Evolutionary conservation across 2,888 invertebrate species (phyloP).

Genomic region (Drosophila neotestacea): DNA sequence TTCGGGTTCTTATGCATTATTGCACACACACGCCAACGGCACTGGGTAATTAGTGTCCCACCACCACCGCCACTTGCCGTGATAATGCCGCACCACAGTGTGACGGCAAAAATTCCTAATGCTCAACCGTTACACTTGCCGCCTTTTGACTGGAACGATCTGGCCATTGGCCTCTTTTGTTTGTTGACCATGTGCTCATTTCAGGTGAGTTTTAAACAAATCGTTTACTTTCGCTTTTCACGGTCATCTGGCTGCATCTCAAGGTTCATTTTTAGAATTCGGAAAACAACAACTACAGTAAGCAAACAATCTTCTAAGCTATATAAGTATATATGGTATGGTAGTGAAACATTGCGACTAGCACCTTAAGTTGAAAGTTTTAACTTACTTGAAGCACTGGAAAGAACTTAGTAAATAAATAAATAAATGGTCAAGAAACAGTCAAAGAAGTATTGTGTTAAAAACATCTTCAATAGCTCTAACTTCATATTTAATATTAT

Average conservation of each 20-base stretch:
- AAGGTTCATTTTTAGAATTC: conserved; percentile 2
- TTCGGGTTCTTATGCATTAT: conserved; percentile 68
- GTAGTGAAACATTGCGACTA: no score
- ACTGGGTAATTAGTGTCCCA: conserved; percentile 55
- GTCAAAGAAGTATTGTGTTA: no score
- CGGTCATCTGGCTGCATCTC: conserved; percentile 5
- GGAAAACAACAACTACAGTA: neutral
- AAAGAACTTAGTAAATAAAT: no score
- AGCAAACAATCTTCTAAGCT: no score
- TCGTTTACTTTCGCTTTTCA: conserved; percentile 49
- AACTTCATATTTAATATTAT: no score
- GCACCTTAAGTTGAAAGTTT: no score
- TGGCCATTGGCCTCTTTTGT: conserved; percentile 18
- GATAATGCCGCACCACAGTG: conserved; percentile 26
- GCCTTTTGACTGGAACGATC: conserved; percentile 8
- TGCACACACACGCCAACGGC: conserved; percentile 32
- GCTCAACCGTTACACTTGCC: conserved; percentile 18
- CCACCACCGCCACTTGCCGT: conserved; percentile 32
- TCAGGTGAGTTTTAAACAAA: conserved; percentile 39
- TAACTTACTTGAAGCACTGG: no score
- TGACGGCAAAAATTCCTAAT: conserved; percentile 30
- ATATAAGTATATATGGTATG: no score
- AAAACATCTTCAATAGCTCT: no score
- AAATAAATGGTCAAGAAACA: no score
- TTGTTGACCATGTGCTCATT: conserved; percentile 9